Evolutionary conservation across 1,140 invertebrate genomes (phyloP).

Genomic region (Rhopalosiphum maidis): DNA sequence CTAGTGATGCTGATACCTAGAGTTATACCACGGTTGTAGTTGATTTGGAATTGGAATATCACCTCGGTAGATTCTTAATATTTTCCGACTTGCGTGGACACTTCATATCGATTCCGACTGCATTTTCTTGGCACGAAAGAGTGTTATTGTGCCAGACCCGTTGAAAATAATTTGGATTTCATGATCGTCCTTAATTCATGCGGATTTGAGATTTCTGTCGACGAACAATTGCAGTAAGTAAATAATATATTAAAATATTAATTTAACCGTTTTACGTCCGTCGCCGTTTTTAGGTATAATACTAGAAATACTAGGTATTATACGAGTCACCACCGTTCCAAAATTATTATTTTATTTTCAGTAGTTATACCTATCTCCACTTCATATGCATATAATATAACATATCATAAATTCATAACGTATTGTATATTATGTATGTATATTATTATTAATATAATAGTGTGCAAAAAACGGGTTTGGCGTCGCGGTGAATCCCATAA

Average conservation of each 20-base stretch:
- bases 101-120: too few species aligned
- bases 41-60: too few species aligned
- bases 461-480: conserved; percentile 23
- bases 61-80: neutral
- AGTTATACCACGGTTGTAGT: neutral
- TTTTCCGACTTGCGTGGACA: neutral
- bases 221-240: neutral
- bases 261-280: neutral
- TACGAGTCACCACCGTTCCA: too few species aligned
- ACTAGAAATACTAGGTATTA: too few species aligned
- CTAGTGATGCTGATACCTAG: neutral
- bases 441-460: neutral
- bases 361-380: too few species aligned
- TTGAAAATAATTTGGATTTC: neutral
- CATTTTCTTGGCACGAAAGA: too few species aligned
- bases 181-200: too few species aligned
- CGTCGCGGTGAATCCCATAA: neutral
- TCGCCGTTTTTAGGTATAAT: neutral
- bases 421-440: neutral
- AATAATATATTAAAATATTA: too few species aligned
- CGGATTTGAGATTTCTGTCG: neutral
- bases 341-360: neutral
- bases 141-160: neutral
- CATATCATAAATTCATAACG: neutral
- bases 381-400: neutral